These are phyloP conservation scores for Chymomyza fuscimana DNA, from an alignment of 2,888 invertebrate genomes.

Conservation along the genomic window DNA sequence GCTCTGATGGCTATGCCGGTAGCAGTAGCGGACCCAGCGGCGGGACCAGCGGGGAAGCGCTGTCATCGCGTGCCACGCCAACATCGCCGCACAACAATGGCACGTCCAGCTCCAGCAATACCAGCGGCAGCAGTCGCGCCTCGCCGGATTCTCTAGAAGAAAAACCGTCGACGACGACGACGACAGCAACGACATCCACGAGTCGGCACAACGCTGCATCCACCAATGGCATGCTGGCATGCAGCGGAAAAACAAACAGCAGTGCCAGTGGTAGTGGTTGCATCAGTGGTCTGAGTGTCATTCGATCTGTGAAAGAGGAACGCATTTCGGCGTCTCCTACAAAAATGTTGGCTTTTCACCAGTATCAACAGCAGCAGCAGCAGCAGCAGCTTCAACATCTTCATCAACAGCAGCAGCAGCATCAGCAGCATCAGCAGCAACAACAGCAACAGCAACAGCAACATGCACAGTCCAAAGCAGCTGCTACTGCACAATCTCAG, in stretches of 20 bases:
- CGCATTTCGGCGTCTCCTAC: slow-evolving; percentile 77
- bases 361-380: slow-evolving; percentile 59
- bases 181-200: slow-evolving; percentile 43
- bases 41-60: slow-evolving; percentile 26
- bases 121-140: slow-evolving; percentile 76
- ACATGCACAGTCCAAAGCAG: slow-evolving; percentile 58
- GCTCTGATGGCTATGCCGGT: not conserved
- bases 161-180: slow-evolving; percentile 75
- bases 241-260: slow-evolving; percentile 29
- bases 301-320: slow-evolving; percentile 79
- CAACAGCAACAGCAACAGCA: slow-evolving; percentile 54
- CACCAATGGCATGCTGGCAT: slow-evolving; percentile 66
- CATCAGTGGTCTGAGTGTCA: slow-evolving; percentile 76
- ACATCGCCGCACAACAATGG: slow-evolving; percentile 78
- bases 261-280: slow-evolving; percentile 39
- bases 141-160: slow-evolving; percentile 79
- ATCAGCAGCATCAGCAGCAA: slow-evolving; percentile 60
- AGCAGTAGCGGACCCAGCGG: slow-evolving; percentile 7
- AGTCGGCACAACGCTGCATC: slow-evolving; percentile 50
- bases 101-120: slow-evolving; percentile 72
- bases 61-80: slow-evolving; percentile 68
- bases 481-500: slow-evolving; percentile 66
- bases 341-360: slow-evolving; percentile 76
- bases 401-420: slow-evolving; percentile 53
- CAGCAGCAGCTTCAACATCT: slow-evolving; percentile 54